Base-by-base conservation (phyloP, 64 coral and sea anemone genomes). In the Actinia equina region DNA sequence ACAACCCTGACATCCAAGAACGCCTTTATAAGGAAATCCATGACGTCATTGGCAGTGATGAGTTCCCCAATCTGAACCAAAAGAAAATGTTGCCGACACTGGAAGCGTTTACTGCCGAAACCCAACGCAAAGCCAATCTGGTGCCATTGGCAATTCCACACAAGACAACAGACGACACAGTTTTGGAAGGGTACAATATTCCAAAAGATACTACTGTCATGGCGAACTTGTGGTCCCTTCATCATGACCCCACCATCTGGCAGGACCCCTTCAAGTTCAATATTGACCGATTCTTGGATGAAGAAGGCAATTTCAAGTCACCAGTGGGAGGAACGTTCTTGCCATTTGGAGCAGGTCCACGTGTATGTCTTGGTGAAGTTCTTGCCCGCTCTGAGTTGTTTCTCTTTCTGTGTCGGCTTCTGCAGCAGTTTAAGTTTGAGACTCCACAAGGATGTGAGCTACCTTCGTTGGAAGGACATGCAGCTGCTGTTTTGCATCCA, bases 391-490 rank as follows among this genome's bases (percentile, higher is more conserved):
- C 87, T 43, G 37, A 79, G 86, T 26, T 93, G 62, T 83, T 88
- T 26, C 55, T 93, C 57, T 83, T 93, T 49, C 44, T 93, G 6
- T 70, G 85, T 49, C 91, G 87, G 11, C 51, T 93, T 17, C 71
- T 88, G 46, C 91, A 93, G 18, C 69, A 77, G 67, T 93, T 93
- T 63, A 89, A 88, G 69, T 88, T 93, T 59, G 82, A 52, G 59
- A 92, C 86, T 87, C 90, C 90, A 6, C 43, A 58, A 7, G 90
- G 90, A 1, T 82, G 85, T 58, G 90, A 92, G 2, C 85, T 83
- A n/a, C 90, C 90, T 17, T 87, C 85, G 12, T 37, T 92, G 61
- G 37, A 92, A 43, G 74, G 84, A 20, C 10, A 67, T 5, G 45
- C 23, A 7, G 85, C 63, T 13, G n/a, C 41, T 42, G 84, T 91